Conservation (phyloP, 1,140 invertebrate genomes). For the Drosophila triauraria region DNA sequence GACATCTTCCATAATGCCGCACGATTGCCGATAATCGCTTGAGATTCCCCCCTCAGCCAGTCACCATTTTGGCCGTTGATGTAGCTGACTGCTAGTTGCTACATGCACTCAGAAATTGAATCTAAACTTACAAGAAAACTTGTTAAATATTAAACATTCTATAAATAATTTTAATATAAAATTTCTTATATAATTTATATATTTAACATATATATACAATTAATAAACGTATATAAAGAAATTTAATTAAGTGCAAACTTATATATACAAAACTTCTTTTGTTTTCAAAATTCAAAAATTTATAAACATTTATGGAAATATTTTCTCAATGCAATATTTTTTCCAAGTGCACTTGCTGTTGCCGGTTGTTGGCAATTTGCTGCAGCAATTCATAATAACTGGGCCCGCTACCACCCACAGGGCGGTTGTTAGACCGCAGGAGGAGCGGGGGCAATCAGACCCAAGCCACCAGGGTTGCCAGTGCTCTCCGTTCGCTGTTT, state of each 20-base stretch:
- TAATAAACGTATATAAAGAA: not conserved
- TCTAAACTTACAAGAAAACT: too few species aligned
- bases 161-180: too few species aligned
- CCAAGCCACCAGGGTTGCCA: conserved; percentile 52
- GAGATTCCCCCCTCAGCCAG: conserved; percentile 4
- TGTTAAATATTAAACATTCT: too few species aligned
- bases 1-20: conserved; percentile 64
- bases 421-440: conserved; percentile 65
- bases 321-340: too few species aligned
- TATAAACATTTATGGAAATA: too few species aligned
- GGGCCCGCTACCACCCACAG: conserved; percentile 78
- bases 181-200: too few species aligned
- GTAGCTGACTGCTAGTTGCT: conserved; percentile 20
- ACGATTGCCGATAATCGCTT: conserved; percentile 54
- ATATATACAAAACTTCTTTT: too few species aligned
- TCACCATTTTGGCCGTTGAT: conserved; percentile 49
- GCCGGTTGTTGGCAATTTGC: conserved; percentile 62
- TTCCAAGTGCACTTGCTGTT: not conserved
- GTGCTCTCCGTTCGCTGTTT: not conserved
- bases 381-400: conserved; percentile 81
- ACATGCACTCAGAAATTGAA: not conserved
- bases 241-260: too few species aligned
- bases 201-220: not conserved
- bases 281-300: not conserved
- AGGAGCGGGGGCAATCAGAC: conserved; percentile 48